Conservation (phyloP, 2,113 vertebrate species). For the Bufo gargarizans region DNA sequence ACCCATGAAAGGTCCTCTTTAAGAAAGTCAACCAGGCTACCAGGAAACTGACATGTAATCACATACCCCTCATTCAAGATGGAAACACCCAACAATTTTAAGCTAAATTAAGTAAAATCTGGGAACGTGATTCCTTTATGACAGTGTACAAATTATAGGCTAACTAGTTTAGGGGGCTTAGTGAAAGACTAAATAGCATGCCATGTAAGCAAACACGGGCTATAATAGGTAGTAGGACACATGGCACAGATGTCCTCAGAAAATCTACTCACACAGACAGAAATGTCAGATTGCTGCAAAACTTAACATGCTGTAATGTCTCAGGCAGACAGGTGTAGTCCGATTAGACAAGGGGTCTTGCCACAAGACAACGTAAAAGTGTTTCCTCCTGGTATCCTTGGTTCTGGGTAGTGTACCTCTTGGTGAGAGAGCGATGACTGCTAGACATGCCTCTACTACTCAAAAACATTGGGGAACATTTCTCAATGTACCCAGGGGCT, state of each 20-base stretch:
- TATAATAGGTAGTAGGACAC: background rate
- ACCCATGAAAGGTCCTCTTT: too few species aligned
- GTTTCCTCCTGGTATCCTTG: too few species aligned
- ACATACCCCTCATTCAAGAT: background rate
- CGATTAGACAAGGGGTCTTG: too few species aligned
- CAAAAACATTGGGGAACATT: too few species aligned
- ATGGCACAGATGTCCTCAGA: background rate
- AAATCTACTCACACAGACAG: background rate
- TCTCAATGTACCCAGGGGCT: too few species aligned
- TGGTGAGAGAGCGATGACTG: too few species aligned
- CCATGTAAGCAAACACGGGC: background rate
- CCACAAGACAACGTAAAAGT: too few species aligned
- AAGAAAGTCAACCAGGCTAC: background rate
- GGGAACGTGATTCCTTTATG: background rate
- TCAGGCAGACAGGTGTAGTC: too few species aligned
- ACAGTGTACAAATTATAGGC: conserved; percentile 32
- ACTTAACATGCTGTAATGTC: too few species aligned
- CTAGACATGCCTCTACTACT: too few species aligned
- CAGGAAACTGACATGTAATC: background rate
- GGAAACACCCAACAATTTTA: conserved; percentile 36
- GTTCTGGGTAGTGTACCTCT: too few species aligned
- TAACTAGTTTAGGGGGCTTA: background rate
- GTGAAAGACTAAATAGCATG: conserved; percentile 8
- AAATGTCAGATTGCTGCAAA: background rate
- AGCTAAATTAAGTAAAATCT: conserved; percentile 21